These are phyloP conservation scores for Odontothrips loti DNA, from an alignment of 2,888 invertebrate genomes.

Conservation along the genomic window DNA sequence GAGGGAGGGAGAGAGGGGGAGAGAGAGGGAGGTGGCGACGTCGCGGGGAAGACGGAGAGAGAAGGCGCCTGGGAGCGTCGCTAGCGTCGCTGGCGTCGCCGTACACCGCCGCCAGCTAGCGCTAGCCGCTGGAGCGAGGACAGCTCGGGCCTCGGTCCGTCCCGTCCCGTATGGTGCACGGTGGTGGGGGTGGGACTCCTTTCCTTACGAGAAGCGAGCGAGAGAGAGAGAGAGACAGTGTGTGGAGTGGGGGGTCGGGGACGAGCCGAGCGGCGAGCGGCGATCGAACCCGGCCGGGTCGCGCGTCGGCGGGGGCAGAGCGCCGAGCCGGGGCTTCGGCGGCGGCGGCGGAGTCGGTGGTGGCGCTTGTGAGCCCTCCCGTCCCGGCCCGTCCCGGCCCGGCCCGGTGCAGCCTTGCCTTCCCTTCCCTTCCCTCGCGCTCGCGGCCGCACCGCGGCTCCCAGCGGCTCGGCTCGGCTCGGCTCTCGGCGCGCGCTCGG, in stretches of 20 bases:
- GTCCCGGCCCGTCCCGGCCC: neutral
- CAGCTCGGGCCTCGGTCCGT: neutral
- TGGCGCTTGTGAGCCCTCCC: neutral
- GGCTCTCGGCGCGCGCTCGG: no score
- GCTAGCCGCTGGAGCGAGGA: slow-evolving; percentile 11
- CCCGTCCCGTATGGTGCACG: neutral
- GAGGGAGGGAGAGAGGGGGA: neutral
- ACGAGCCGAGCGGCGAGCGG: slow-evolving; percentile 32
- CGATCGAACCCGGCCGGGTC: slow-evolving; percentile 28
- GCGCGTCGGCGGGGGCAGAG: neutral
- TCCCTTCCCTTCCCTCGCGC: no score
- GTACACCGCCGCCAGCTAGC: slow-evolving; percentile 1
- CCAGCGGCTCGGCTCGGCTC: no score
- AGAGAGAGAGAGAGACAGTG: neutral
- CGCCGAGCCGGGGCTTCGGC: neutral
- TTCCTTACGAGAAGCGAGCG: no score
- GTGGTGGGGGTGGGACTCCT: neutral
- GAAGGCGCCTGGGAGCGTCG: neutral
- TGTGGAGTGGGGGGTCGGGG: slow-evolving; percentile 34
- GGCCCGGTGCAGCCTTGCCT: neutral
- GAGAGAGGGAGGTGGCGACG: neutral
- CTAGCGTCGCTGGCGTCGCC: neutral
- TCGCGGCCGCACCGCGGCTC: no score
- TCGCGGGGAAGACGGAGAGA: neutral
- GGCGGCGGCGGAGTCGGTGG: neutral